Base-by-base conservation (phyloP, 2,888 invertebrate genomes). In the Chymomyza fuscimana region DNA sequence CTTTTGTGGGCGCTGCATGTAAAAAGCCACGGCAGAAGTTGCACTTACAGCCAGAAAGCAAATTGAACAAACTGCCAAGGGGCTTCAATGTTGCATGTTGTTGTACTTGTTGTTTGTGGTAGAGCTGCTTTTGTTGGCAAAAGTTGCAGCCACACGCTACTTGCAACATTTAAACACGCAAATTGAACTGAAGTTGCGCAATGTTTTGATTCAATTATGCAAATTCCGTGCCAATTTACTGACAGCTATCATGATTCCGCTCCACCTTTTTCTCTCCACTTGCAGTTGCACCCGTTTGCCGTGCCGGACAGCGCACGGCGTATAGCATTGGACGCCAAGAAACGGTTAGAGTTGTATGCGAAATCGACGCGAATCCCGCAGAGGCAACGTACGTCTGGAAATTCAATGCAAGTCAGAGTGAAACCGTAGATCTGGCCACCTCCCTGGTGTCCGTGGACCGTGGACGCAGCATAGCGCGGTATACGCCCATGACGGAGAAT, bases 291-390 rank as follows among this genome's bases (percentile, higher is more conserved):
- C 96, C 96, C 15, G 93, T 95, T 16, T 96, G 96, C 86, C 93
- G 94, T 62, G 93, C 94, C 0, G 94, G 94, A 46, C 96, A 96
- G 89, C 93, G 94, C 65, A 94, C 93, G 78, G 93, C 94, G 15
- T 95, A 95, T 89, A 96, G 95, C 32, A 94, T 95, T n/a, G 96
- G 95, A 12, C 93, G 95, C 16, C 94, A 94, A 76, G 96, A 96
- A 90, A 93, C 93, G 10, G 94, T 94, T 52, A 93, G 93, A 87
- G 94, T 96, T 77, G 92, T 93, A n/a, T 96, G 96, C 91, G 95
- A 95, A 90, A 92, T 96, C 69, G 95, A 96, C 87, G 95, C 95
- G 50, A 95, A 96, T 92, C 96, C 96, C 19, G 91, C 93, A 67
- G 94, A 94, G 78, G 93, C 95, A 51, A 93, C 93, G 79, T 96